phyloP scores from a whole-genome alignment of 2,888 invertebrate species.

The Gastrophysa polygoni region DNA sequence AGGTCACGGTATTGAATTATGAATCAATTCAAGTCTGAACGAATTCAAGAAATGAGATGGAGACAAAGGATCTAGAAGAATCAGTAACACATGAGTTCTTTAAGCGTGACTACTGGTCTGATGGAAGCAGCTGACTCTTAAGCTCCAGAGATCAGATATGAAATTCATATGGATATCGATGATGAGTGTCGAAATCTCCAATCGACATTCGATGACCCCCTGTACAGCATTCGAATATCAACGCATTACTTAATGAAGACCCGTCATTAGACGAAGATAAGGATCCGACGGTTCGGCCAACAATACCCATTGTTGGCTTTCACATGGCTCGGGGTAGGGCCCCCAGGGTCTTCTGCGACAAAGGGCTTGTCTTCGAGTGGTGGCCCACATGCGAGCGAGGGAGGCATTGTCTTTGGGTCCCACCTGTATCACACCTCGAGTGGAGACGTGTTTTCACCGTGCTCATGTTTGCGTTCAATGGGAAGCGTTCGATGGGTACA shows the following conservation, averaged over 20 bases:
- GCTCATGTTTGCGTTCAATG: background rate
- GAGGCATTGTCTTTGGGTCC: constrained; percentile 21
- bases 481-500: background rate
- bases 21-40: too few species aligned
- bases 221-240: constrained; percentile 2
- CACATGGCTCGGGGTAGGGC: constrained; percentile 19
- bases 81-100: too few species aligned
- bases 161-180: too few species aligned
- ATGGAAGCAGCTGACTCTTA: too few species aligned
- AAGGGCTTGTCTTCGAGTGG: constrained; percentile 15
- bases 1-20: too few species aligned
- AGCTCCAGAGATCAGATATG: too few species aligned
- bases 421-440: constrained; percentile 24
- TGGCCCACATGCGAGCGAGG: constrained; percentile 15
- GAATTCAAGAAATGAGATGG: too few species aligned
- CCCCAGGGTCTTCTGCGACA: constrained; percentile 1
- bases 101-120: too few species aligned
- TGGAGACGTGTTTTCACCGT: constrained; percentile 9
- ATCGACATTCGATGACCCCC: too few species aligned
- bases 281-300: constrained; percentile 18
- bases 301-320: constrained; percentile 27
- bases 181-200: too few species aligned
- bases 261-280: constrained; percentile 24
- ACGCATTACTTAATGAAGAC: constrained; percentile 26
- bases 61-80: too few species aligned